These are phyloP conservation scores for Parthenolecanium corni DNA, from an alignment of 2,888 invertebrate species.

Conservation along the genomic window DNA sequence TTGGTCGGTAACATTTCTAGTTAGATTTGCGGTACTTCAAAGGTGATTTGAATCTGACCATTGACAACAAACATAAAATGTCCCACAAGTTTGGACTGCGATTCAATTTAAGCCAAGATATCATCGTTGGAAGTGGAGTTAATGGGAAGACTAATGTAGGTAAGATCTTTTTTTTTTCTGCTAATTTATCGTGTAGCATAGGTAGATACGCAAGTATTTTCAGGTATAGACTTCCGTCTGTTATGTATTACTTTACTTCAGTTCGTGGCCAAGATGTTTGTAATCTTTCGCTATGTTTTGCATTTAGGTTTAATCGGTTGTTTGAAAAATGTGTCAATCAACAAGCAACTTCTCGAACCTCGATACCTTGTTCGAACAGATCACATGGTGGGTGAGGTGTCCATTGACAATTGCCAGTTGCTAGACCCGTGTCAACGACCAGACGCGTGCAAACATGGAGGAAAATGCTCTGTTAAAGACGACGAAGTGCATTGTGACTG, in stretches of 20 bases:
- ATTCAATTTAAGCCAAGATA: conserved; percentile 56
- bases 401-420: conserved; percentile 78
- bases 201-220: not conserved
- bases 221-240: no score
- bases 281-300: not conserved
- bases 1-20: conserved; percentile 12
- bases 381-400: conserved; percentile 75
- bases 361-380: conserved; percentile 68
- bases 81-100: conserved; percentile 54
- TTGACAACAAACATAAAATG: conserved; percentile 63
- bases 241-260: no score
- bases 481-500: conserved; percentile 59
- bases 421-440: conserved; percentile 80
- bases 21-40: conserved; percentile 46
- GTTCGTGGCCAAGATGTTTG: no score
- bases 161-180: conserved; percentile 27
- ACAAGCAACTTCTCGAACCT: conserved; percentile 68
- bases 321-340: conserved; percentile 76
- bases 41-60: conserved; percentile 59
- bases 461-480: conserved; percentile 78
- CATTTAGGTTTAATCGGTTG: conserved; percentile 82
- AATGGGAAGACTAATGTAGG: conserved; percentile 44
- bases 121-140: conserved; percentile 68
- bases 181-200: not conserved
- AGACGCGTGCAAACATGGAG: conserved; percentile 85